Evolutionary conservation across 2,888 invertebrate genomes (phyloP), one percentile per base, ranked within the genome.

Genomic region (Lycaena phlaeas): DNA sequence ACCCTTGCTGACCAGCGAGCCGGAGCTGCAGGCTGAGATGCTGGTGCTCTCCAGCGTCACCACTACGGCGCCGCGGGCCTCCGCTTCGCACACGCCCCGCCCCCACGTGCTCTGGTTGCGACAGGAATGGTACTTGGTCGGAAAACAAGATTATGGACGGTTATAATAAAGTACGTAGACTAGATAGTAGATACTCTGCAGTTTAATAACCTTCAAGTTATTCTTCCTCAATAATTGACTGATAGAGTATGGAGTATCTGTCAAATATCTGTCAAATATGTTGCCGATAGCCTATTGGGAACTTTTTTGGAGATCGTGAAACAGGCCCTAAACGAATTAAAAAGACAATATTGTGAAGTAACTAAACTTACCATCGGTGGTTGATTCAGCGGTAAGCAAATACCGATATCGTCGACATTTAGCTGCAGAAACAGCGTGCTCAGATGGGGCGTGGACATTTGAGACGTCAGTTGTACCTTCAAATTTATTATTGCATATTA

Each of bases 1-100:
- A 0, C 92, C 99, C 65, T 95, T 95, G 63, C 96, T 96, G 28
- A 98, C 98, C 26, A 99, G 86, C 3, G 96, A 95, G n/a, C 97
- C 96, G 10, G 94, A 95, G 59, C 94, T 96, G 67, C 97, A 97
- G 1, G 98, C 98, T 59, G 77, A 68, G 59, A 99, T 97, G 60
- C 94, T 94, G n/a, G 98, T 98, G 64, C 93, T 94, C 77, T 98
- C 97, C 53, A 99, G 85, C 0, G 98, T 98, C 14, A 99, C 91
- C 6, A 99, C 97, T 18, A 98, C 94, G 7, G 98, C 98, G 34
- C 95, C 95, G 50, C 94, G 89, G 2, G 90, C 90, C 59, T 95
- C 96, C 37, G 87, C 85, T 59, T 95, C 95, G 58, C 89, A 90
- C 56, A 88, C 84, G 36, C 55, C 57, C 29, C 64, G 53, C 17